Base-by-base conservation (phyloP, 1,140 invertebrate genomes). In the Atopsyche davidsoni region DNA sequence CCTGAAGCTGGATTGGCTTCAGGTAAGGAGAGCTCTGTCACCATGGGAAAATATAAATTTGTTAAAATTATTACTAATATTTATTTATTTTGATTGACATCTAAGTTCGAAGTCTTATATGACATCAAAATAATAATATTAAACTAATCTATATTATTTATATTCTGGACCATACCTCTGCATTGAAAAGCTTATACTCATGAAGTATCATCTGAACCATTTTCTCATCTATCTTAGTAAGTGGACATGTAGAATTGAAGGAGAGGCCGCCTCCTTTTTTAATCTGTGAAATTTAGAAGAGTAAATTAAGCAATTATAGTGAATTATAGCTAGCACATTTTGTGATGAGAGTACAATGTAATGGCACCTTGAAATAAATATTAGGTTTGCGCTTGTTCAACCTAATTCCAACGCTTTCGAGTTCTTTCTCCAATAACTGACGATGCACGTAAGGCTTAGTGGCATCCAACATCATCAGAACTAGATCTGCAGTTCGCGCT, bases 131-230 rank as follows among this genome's bases (percentile, higher is more conserved):
- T n/a, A n/a, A 28, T 7, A 7, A 28, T 28, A 28, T 28, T 28
- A 28, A 28, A 28, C 6, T 28, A 7, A n/a, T 28, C 25, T 28
- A 7, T 28, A 28, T 7, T 28, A n/a, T 28, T 28, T 28, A 7
- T 28, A 28, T 28, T 28, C 6, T 7, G n/a, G 25, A 28, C n/a
- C 39, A 55, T 59, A 73, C 71, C 76, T 98, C 96, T 17, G 93
- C 93, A 77, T 98, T 98, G 68, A 98, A 98, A 64, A 98, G 96
- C 77, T 98, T 99, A 70, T 98, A 99, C 69, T 98, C 96, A 64
- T 99, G 95, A 6, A 99, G 73, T 62, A 99, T 96, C 81, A 95
- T 86, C 73, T 98, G 93, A 35, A 99, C 92, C 76, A 99, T 77
- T 78, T 98, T 99, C 65, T 99, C 96, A 71, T 95, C 93, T 42